These are phyloP conservation scores for Silurus asotus DNA, from an alignment of 2,113 vertebrate genomes.

Conservation along the genomic window DNA sequence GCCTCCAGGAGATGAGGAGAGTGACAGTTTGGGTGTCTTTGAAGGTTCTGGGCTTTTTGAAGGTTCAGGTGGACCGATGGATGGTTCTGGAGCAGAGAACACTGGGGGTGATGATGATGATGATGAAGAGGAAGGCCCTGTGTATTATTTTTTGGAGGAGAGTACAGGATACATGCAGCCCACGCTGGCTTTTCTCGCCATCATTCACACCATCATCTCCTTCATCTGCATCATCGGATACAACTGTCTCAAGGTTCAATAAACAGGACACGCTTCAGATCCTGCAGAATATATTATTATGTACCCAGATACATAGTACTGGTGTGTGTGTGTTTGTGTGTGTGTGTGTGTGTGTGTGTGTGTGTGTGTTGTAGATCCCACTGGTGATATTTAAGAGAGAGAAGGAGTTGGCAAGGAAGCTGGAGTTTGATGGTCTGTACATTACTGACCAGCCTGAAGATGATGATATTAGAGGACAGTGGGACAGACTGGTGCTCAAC, in stretches of 20 bases:
- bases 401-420: slow-evolving; percentile 90
- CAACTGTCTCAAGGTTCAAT: slow-evolving; percentile 86
- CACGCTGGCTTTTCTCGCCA: slow-evolving; percentile 77
- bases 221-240: slow-evolving; percentile 96
- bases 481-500: slow-evolving; percentile 89
- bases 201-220: slow-evolving; percentile 85
- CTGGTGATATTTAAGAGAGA: slow-evolving; percentile 92
- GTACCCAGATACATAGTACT: not conserved
- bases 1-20: slow-evolving; percentile 74
- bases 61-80: slow-evolving; percentile 68
- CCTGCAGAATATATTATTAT: not conserved
- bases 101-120: slow-evolving; percentile 69
- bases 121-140: slow-evolving; percentile 81
- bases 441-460: slow-evolving; percentile 92
- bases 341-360: slow-evolving; percentile 3
- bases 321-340: slow-evolving; percentile 16
- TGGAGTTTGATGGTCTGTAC: slow-evolving; percentile 89
- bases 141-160: slow-evolving; percentile 92
- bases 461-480: slow-evolving; percentile 91
- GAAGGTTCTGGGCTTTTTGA: slow-evolving; percentile 73
- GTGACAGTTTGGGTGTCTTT: slow-evolving; percentile 70
- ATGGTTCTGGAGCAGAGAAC: slow-evolving; percentile 74
- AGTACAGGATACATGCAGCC: slow-evolving; percentile 96
- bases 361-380: slow-evolving; percentile 75
- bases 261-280: too few species aligned